phyloP scores from a whole-genome alignment of 2,113 vertebrate species.

The Syrrhaptes paradoxus region DNA sequence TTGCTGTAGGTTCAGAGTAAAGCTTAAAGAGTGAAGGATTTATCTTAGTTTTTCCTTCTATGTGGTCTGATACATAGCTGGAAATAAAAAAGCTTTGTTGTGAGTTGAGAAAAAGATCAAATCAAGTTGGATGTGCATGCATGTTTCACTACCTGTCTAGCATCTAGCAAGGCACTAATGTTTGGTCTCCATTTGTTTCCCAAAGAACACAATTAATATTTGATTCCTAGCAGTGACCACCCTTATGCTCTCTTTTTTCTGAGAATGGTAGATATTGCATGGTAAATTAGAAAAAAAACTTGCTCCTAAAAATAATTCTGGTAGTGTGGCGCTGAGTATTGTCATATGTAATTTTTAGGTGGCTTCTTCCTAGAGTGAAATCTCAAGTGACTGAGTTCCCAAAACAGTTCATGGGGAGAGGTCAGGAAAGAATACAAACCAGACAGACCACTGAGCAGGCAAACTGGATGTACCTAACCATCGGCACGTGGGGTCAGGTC shows the following conservation, averaged over 20 bases:
- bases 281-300: neutral
- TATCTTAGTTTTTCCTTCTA: neutral
- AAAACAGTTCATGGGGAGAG: neutral
- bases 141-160: neutral
- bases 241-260: neutral
- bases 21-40: neutral
- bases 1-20: neutral
- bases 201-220: neutral
- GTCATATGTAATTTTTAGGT: rapidly evolving
- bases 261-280: neutral
- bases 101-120: neutral
- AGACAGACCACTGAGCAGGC: neutral
- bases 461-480: neutral
- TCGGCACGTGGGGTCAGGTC: rapidly evolving
- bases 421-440: neutral
- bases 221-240: neutral
- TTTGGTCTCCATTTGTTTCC: neutral
- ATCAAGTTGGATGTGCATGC: neutral
- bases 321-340: neutral
- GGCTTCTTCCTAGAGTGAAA: neutral
- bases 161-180: neutral
- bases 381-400: neutral
- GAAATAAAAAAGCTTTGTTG: neutral
- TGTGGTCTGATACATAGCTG: neutral
- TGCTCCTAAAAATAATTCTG: neutral